Conservation (phyloP, 2,797 vertebrate genomes). For the Phataginus tetradactyla region DNA sequence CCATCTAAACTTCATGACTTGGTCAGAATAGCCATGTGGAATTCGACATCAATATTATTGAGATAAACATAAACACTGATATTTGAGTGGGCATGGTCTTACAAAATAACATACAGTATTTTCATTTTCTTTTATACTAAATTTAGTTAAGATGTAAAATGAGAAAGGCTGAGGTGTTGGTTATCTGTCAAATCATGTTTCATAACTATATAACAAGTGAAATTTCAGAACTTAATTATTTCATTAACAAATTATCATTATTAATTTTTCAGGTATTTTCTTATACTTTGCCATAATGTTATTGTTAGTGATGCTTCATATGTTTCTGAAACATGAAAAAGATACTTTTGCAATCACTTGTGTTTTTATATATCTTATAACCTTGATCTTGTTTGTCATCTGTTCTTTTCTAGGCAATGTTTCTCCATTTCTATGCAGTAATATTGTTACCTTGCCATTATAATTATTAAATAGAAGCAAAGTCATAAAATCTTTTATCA, state of each 20-base stretch:
- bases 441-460: not conserved
- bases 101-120: not conserved
- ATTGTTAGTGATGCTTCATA: not conserved
- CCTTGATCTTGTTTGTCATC: not conserved
- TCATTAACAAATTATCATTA: not conserved
- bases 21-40: not conserved
- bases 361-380: not conserved
- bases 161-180: not conserved
- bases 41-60: not conserved
- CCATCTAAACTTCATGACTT: not conserved
- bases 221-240: constrained; percentile 28
- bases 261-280: not conserved
- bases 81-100: not conserved
- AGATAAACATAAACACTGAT: not conserved
- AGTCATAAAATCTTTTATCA: not conserved
- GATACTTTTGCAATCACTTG: not conserved
- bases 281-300: not conserved
- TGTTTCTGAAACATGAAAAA: not conserved
- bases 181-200: not conserved
- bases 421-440: not conserved
- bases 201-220: not conserved
- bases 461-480: not conserved
- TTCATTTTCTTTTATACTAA: not conserved
- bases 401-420: not conserved
- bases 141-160: not conserved